These are phyloP conservation scores for Macrobrachium nipponense DNA, from an alignment of 1,140 invertebrate genomes.

Conservation along the genomic window DNA sequence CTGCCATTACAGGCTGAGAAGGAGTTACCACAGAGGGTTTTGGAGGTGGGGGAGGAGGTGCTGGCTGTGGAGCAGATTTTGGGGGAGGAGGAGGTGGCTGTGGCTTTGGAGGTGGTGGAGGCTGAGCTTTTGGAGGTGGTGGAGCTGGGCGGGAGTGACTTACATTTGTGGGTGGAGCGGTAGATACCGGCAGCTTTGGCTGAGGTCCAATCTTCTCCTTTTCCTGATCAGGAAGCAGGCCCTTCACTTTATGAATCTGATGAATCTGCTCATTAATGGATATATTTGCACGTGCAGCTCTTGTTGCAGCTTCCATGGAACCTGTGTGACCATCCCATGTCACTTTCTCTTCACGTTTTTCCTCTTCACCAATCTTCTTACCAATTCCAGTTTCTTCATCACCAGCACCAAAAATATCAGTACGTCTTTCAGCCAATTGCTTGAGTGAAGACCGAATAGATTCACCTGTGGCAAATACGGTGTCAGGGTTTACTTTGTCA, in stretches of 20 bases:
- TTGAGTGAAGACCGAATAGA: constrained; percentile 95
- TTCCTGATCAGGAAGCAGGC: constrained; percentile 91
- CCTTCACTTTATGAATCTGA: constrained; percentile 95
- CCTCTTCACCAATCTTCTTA: constrained; percentile 98
- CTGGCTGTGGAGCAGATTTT: constrained; percentile 63
- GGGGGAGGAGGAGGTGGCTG: constrained; percentile 68
- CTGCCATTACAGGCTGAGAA: constrained; percentile 62
- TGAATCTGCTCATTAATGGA: constrained; percentile 97
- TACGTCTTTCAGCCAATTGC: constrained; percentile 96
- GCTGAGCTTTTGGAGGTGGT: constrained; percentile 64
- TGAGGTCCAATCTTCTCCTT: constrained; percentile 86
- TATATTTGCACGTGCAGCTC: constrained; percentile 93
- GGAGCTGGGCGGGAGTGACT: constrained; percentile 65
- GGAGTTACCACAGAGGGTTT: constrained; percentile 51
- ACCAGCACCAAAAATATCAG: constrained; percentile 99
- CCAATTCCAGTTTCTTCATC: constrained; percentile 99
- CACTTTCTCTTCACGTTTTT: constrained; percentile 83
- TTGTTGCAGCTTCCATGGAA: constrained; percentile 89
- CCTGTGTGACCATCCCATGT: constrained; percentile 97
- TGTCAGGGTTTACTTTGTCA: constrained; percentile 87
- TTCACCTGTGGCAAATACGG: constrained; percentile 83
- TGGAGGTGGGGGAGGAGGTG: constrained; percentile 64
- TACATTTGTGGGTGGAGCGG: constrained; percentile 53
- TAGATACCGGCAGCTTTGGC: constrained; percentile 53
- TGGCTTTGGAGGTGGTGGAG: constrained; percentile 64